phyloP scores from a whole-genome alignment of 2,797 vertebrate genomes.

The Sebastes steindachneri region DNA sequence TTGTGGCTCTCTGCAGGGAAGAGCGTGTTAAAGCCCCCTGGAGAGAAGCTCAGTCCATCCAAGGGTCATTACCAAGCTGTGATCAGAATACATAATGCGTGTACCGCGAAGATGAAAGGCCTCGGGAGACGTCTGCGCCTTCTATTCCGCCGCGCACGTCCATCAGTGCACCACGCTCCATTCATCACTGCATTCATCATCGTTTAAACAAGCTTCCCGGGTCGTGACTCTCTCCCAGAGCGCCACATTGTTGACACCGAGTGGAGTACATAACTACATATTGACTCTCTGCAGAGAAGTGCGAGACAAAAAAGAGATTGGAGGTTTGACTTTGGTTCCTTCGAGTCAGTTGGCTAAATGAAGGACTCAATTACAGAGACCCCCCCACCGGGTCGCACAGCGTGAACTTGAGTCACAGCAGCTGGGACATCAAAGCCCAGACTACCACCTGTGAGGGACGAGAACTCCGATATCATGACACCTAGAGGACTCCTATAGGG shows the following conservation, averaged over 20 bases:
- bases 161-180: constrained; percentile 37
- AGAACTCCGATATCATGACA: constrained; percentile 57
- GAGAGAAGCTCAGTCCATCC: constrained; percentile 56
- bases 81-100: constrained; percentile 65
- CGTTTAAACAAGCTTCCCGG: constrained; percentile 57
- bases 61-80: constrained; percentile 69
- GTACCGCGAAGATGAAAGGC: constrained; percentile 57
- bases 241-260: constrained; percentile 50
- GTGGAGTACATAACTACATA: constrained; percentile 67
- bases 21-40: constrained; percentile 7
- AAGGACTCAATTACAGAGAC: constrained; percentile 33
- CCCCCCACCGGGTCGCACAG: not conserved
- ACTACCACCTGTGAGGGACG: constrained; percentile 60
- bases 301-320: constrained; percentile 3
- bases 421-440: constrained; percentile 61
- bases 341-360: constrained; percentile 42
- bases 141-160: constrained; percentile 19
- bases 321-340: constrained; percentile 57
- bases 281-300: constrained; percentile 52
- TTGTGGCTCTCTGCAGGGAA: constrained; percentile 27
- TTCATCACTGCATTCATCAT: constrained; percentile 58
- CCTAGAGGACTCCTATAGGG: constrained; percentile 55
- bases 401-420: constrained; percentile 25
- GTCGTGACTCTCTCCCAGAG: constrained; percentile 47
- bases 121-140: constrained; percentile 43